Conservation (phyloP, 2,113 vertebrate genomes). For the Rhinoderma darwinii region DNA sequence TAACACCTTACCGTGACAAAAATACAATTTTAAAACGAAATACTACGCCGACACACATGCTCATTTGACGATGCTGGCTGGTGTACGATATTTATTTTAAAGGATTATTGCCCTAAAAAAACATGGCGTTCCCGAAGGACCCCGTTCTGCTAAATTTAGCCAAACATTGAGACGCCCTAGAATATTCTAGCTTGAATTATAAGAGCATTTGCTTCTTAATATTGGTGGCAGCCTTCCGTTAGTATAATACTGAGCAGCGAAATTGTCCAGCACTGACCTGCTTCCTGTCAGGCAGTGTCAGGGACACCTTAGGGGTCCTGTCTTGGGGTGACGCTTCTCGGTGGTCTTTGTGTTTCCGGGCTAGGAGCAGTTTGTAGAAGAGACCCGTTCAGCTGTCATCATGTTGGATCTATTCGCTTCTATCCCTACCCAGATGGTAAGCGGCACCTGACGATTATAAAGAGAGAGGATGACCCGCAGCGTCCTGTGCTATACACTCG, state of each 20-base stretch:
- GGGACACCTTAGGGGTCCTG: conserved; percentile 3
- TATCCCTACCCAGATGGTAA: conserved; percentile 60
- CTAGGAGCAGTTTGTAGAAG: not conserved
- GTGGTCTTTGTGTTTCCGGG: conserved; percentile 17
- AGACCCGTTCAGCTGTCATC: not conserved
- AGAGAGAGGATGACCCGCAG: too few species aligned
- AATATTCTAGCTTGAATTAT: not conserved
- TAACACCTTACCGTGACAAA: not conserved
- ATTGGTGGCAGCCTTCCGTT: not conserved
- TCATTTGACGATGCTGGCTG: not conserved
- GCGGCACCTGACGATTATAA: not conserved
- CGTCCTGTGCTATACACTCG: too few species aligned
- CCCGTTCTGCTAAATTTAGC: not conserved
- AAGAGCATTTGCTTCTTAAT: not conserved
- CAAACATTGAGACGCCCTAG: not conserved
- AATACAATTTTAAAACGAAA: not conserved
- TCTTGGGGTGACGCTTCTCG: conserved; percentile 28
- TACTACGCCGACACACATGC: fast-evolving
- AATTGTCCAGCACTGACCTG: too few species aligned
- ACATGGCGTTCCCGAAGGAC: conserved; percentile 1
- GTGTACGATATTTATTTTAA: not conserved
- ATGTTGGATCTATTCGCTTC: conserved; percentile 48
- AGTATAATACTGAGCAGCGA: too few species aligned
- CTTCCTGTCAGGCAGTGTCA: not conserved
- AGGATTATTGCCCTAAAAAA: not conserved